Evolutionary conservation across 1,140 invertebrate genomes (phyloP), one percentile per base, ranked within the genome.

Genomic region (Patella vulgata): DNA sequence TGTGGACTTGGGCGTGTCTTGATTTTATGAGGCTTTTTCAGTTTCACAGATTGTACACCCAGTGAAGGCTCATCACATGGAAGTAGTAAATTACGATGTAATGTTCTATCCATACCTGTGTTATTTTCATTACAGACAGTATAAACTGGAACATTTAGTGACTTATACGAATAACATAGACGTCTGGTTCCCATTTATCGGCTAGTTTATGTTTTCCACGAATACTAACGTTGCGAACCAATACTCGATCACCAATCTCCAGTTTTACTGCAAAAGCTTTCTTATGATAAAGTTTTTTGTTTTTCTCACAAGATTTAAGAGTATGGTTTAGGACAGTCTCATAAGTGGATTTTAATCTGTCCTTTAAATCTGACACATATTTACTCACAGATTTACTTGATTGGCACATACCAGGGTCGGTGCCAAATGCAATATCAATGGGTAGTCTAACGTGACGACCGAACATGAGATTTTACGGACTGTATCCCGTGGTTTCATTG

Each of bases 21-120:
- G 33, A 36, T 14, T 36, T 36, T 36, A 14, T 14, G 33, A 36
- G 33, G 33, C 14, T 36, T 14, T 14, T 8, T 8, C 5, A 8
- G 33, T 36, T 36, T 36, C 33, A 36, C 5, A 36, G 33, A 36
- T 36, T 36, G 6, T 14, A 36, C 14, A 8, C 14, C 33, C 33
- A 36, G 14, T 8, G 33, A 36, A 5, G 14, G 33, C 14, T 36
- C 6, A 8, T 27, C 51, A 31, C 52, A 33, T 5, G 62, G 66
- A 8, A 70, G 43, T 6, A 65, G 40, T n/a, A 60, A 28, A 44
- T 70, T 66, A 40, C 58, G 51, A 30, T 70, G 67, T 5, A 70
- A 39, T 4, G 42, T 60, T 42, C 44, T 40, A 9, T 33, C 48
- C 5, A 19, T 44, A 19, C 50, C 31, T 19, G 19, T 12, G n/a